Percentiles rank a stretch among this genome's conserved stretches.
phyloP scores from a whole-genome alignment of 2,113 vertebrate genomes.

The Thamnaconus septentrionalis region DNA sequence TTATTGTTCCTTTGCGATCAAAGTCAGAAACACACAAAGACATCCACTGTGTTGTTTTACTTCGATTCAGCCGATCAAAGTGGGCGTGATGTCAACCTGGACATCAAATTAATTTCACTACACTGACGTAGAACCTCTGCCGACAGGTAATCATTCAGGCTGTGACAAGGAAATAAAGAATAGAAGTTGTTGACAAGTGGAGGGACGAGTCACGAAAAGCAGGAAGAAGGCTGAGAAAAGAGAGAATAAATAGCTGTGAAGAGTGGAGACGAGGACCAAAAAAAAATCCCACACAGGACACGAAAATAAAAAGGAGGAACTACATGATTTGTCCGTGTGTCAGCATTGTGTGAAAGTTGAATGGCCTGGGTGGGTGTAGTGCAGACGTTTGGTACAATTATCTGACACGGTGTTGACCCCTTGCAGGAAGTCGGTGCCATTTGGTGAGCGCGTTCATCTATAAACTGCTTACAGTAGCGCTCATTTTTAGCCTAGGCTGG shows the following conservation, averaged over 20 bases:
- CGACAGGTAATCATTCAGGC: conserved; percentile 3
- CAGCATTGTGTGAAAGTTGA: conserved; percentile 60
- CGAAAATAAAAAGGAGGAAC: conserved; percentile 23
- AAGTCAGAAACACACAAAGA: no score
- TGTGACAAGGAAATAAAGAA: background rate
- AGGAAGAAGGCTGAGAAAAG: conserved; percentile 18
- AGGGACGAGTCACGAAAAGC: conserved; percentile 12
- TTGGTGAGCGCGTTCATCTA: conserved; percentile 40
- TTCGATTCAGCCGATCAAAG: no score
- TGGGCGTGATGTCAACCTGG: no score
- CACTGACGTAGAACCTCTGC: conserved; percentile 11
- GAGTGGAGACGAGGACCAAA: conserved; percentile 21
- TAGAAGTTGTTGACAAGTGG: background rate
- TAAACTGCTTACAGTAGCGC: conserved; percentile 24
- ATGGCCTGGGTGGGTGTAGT: conserved; percentile 56
- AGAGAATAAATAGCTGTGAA: conserved; percentile 29
- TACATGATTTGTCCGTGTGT: conserved; percentile 11
- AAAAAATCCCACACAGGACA: conserved; percentile 29
- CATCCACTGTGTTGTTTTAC: no score
- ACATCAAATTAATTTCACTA: background rate
- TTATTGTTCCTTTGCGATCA: no score
- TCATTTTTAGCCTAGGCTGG: conserved; percentile 43
- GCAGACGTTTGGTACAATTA: conserved; percentile 51
- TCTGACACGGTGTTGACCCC: conserved; percentile 50
- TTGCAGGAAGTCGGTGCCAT: conserved; percentile 51